Conservation (phyloP, 2,113 vertebrate genomes). For the Onychostruthus taczanowskii region DNA sequence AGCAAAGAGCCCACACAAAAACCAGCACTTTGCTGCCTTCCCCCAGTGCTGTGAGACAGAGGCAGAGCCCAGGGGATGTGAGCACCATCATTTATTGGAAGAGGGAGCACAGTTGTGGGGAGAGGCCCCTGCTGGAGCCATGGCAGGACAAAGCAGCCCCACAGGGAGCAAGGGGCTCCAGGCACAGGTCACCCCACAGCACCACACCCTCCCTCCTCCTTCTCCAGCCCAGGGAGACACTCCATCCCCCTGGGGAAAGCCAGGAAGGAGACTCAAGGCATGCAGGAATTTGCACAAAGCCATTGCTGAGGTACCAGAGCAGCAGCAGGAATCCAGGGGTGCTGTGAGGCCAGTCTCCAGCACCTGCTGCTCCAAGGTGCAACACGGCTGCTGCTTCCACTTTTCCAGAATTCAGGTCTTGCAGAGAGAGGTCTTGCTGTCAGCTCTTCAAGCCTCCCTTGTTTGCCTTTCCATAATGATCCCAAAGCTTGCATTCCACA, state of each 20-base stretch:
- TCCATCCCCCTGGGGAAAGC: neutral
- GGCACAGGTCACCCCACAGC: neutral
- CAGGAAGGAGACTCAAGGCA: neutral
- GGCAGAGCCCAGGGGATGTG: neutral
- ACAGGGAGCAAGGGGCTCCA: neutral
- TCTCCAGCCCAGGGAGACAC: neutral
- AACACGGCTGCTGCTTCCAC: neutral
- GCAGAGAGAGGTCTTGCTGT: neutral
- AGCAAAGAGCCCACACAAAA: neutral
- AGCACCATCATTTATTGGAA: conserved; percentile 52
- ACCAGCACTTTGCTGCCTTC: neutral
- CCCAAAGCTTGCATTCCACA: neutral
- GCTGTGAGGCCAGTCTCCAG: fast-evolving
- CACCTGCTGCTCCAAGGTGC: neutral
- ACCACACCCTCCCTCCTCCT: neutral
- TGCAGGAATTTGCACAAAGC: neutral
- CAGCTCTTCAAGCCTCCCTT: neutral
- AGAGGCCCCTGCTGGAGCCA: neutral
- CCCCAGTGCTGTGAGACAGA: fast-evolving
- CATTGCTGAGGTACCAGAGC: neutral
- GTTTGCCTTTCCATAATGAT: neutral
- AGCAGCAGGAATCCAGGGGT: neutral
- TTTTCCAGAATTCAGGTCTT: neutral
- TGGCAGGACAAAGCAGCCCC: neutral
- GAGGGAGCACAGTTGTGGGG: neutral